Conservation (phyloP, 2,113 vertebrate species). For the Monopterus albus region DNA sequence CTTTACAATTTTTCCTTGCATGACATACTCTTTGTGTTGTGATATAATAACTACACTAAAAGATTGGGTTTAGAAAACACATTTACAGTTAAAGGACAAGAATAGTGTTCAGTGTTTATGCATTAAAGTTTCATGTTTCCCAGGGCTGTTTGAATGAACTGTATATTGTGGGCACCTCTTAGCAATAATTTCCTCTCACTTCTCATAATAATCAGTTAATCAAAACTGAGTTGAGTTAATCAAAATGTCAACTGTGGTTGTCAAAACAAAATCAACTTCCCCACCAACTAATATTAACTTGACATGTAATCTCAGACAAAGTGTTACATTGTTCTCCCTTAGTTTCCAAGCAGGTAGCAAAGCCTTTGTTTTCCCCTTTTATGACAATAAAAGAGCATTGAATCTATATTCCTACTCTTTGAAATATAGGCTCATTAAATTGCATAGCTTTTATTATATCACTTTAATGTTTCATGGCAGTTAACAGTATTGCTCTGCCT, state of each 20-base stretch:
- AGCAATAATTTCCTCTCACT: constrained; percentile 67
- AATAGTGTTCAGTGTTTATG: constrained; percentile 60
- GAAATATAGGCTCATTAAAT: constrained; percentile 50
- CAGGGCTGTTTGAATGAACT: constrained; percentile 74
- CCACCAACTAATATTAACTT: constrained; percentile 56
- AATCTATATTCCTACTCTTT: constrained; percentile 55
- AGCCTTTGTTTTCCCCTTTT: constrained; percentile 12
- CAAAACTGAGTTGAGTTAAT: constrained; percentile 73
- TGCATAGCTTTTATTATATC: constrained; percentile 27
- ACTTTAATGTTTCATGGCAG: constrained; percentile 20
- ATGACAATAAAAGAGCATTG: constrained; percentile 35
- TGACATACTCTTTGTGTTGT: constrained; percentile 10
- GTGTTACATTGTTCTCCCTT: constrained; percentile 33
- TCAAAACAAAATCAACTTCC: constrained; percentile 30
- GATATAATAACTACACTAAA: background rate
- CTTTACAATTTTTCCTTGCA: background rate
- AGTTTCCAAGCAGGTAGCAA: constrained; percentile 28
- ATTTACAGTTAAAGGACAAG: constrained; percentile 43
- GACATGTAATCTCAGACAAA: constrained; percentile 33
- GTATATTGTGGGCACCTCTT: constrained; percentile 64
- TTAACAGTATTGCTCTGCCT: constrained; percentile 43
- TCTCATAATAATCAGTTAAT: constrained; percentile 67
- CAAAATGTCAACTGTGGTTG: constrained; percentile 61
- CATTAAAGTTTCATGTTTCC: constrained; percentile 71
- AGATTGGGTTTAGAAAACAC: constrained; percentile 43